phyloP scores from a whole-genome alignment of 2,888 invertebrate species.

The Drosophila picticornis region DNA sequence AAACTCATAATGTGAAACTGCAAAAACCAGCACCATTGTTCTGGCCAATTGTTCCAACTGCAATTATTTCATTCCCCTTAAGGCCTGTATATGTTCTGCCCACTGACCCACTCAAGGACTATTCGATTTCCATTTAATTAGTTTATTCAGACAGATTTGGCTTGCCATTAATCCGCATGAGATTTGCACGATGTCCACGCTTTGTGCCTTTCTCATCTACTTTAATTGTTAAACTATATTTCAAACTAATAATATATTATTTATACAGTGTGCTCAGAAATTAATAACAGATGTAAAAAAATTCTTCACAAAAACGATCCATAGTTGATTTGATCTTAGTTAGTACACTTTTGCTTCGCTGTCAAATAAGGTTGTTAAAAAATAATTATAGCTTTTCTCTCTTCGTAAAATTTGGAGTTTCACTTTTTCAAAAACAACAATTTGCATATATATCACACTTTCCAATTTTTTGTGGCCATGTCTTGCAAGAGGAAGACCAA shows the following conservation, averaged over 20 bases:
- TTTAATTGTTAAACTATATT: slow-evolving; percentile 34
- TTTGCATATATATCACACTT: neutral
- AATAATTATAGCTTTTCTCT: neutral
- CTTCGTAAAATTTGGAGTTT: neutral
- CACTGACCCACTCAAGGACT: slow-evolving; percentile 64
- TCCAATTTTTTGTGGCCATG: slow-evolving; percentile 30
- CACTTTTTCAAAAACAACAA: slow-evolving; percentile 2
- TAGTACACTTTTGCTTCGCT: neutral
- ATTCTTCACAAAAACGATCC: neutral
- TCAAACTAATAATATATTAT: neutral
- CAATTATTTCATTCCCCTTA: slow-evolving; percentile 31
- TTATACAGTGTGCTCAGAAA: neutral
- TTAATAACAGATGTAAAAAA: neutral
- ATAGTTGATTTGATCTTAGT: neutral
- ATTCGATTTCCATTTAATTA: slow-evolving; percentile 59
- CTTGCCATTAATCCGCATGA: slow-evolving; percentile 43
- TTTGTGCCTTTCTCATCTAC: slow-evolving; percentile 42
- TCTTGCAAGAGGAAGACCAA: slow-evolving; percentile 50
- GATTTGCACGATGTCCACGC: slow-evolving; percentile 25
- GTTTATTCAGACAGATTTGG: slow-evolving; percentile 54
- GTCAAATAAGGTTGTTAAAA: neutral
- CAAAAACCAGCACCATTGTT: slow-evolving; percentile 55
- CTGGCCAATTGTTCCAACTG: slow-evolving; percentile 38
- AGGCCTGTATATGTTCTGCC: slow-evolving; percentile 1
- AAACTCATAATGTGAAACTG: slow-evolving; percentile 53